Evolutionary conservation across 2,888 invertebrate species (phyloP).

Genomic region (Scrobipalpa atriplicella): DNA sequence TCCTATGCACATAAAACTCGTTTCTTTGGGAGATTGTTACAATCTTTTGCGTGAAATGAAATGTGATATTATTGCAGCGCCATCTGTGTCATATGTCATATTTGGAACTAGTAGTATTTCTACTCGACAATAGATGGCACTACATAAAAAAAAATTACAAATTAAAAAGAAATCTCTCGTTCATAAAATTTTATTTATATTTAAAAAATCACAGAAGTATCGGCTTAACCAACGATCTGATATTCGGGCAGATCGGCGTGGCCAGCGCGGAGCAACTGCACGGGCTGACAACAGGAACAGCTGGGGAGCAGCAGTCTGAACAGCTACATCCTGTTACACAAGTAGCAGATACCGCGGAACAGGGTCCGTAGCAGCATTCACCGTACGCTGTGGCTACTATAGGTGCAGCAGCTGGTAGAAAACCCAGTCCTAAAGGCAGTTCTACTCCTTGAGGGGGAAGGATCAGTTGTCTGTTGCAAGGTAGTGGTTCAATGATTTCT

Average conservation of each 20-base stretch:
- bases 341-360: conserved; percentile 22
- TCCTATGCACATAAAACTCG: not conserved
- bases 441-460: conserved; percentile 50
- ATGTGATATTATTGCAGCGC: conserved; percentile 4
- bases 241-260: conserved; percentile 48
- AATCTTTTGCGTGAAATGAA: not conserved
- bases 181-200: conserved; percentile 4
- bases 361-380: conserved; percentile 21
- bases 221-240: conserved; percentile 46
- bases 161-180: not conserved
- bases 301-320: conserved; percentile 34
- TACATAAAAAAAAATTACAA: not conserved
- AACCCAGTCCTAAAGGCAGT: conserved; percentile 52
- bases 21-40: not conserved
- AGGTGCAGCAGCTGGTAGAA: conserved; percentile 48
- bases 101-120: not conserved
- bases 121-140: conserved; percentile 12
- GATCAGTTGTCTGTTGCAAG: conserved; percentile 43
- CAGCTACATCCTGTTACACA: conserved; percentile 16
- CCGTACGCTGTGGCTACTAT: conserved; percentile 45
- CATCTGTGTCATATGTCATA: not conserved
- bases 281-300: conserved; percentile 46
- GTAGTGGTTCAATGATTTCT: not conserved
- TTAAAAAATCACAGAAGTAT: conserved; percentile 48
- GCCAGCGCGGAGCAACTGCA: conserved; percentile 46